phyloP scores from a whole-genome alignment of 2,888 invertebrate species.

The Melieria crassipennis region DNA sequence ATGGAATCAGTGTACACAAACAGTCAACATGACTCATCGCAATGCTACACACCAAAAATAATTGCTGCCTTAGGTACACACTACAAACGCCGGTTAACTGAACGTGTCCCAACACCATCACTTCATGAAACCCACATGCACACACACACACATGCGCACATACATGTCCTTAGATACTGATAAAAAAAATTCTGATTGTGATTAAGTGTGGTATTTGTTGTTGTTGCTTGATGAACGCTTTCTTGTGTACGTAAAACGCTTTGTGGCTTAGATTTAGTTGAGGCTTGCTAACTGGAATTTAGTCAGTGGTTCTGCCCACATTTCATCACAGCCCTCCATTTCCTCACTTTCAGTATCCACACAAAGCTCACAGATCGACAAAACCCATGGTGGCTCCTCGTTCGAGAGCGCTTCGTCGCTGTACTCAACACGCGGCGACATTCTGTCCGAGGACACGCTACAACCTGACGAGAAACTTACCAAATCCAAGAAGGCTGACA shows the following conservation, averaged over 20 bases:
- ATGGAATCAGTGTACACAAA: background rate
- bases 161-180: background rate
- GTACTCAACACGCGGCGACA: slow-evolving; percentile 81
- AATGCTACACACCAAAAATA: background rate
- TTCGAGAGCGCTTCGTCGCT: slow-evolving; percentile 87
- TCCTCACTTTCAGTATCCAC: slow-evolving; percentile 56
- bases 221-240: slow-evolving; percentile 64
- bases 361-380: slow-evolving; percentile 67
- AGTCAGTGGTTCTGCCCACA: too few relatives aligned
- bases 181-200: slow-evolving; percentile 1
- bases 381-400: slow-evolving; percentile 81
- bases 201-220: slow-evolving; percentile 57
- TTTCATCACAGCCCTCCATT: too few relatives aligned
- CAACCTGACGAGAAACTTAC: slow-evolving; percentile 57
- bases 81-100: background rate
- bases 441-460: slow-evolving; percentile 72
- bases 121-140: background rate
- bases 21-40: background rate
- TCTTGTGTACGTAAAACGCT: slow-evolving; percentile 42
- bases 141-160: slow-evolving; percentile 9
- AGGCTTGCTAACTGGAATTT: background rate
- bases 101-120: background rate
- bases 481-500: slow-evolving; percentile 30
- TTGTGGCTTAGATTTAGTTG: slow-evolving; percentile 41
- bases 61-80: background rate